Evolutionary conservation across 1,140 invertebrate species (phyloP), one percentile per base, ranked within the genome.

Genomic region (Globodera rostochiensis): DNA sequence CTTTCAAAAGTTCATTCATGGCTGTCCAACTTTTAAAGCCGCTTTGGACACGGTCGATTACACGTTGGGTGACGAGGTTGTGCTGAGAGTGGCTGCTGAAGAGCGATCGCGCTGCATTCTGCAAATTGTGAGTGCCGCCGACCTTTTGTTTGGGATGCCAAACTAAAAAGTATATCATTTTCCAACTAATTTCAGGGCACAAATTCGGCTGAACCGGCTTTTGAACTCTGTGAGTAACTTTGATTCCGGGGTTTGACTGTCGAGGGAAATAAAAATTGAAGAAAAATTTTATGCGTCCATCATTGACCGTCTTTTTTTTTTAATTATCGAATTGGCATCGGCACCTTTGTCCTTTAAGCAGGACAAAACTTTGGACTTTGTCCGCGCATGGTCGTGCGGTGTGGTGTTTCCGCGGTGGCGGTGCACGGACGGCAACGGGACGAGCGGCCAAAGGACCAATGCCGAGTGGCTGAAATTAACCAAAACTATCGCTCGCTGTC

Each of bases 1-100:
- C 67, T 71, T 71, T 71, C 25, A 13, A 71, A 36, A 71, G 25
- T 71, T 45, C 25, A 11, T 36, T 47, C n/a, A 82, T 64, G 45
- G 77, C 13, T 70, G 67, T 49, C 70, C 15, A 21, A 36, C 45
- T 73, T 82, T 93, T 93, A 83, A 90, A 98, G 96, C 94, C 86
- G 92, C 94, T 25, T 91, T 98, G n/a, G 93, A 93, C 19, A 98
- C 96, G 47, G 91, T 97, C 53, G 97, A 99, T 91, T 99, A 93
- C 91, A 92, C 97, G 60, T 94, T 97, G 89, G 93, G 93, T 86
- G 95, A 97, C 92, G 95, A 95, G 0, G 92, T 99, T 69, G 93
- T 97, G 1, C 97, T 99, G 90, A 92, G 96, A 73, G 98, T 96
- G 15, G 96, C 90, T 4, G 92, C 92, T 87, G 96, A 98, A 91